Base-by-base conservation (phyloP, 1,140 invertebrate genomes). In the Homarus americanus region DNA sequence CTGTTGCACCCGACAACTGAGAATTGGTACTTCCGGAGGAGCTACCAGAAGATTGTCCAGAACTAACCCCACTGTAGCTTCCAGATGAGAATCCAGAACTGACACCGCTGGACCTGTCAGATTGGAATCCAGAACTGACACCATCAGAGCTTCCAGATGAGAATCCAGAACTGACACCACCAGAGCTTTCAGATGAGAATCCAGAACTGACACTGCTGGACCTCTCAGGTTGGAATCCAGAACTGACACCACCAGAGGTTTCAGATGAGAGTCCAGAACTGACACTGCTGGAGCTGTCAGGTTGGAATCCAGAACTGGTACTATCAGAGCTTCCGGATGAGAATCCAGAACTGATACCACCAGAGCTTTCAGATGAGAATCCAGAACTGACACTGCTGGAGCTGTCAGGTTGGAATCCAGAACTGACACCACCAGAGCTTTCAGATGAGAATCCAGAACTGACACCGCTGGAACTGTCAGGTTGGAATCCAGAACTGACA, bases 1-100 rank as follows among this genome's bases (percentile, higher is more conserved):
- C 58, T 4, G 58, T 20, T 12, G 1, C 24, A 63, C 58, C 24
- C 4, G 58, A 63, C 28, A 69, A 69, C 28, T 32, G 3, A 69
- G 76, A 28, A 24, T 20, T 32, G 15, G 76, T n/a, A 28, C 76
- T n/a, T 2, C 40, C 40, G 7, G 40, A n/a, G 76, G 76, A 28
- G 20, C 40, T 49, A 9, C 28, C 40, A 9, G 40, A 41, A 17
- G 76, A 44, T 2, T 44, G n/a, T 79, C n/a, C 63, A 32, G 63
- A 32, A 69, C n/a, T 32, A 28, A 9, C 9, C 9, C 5, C 63
- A 32, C 5, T 66, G 36, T 9, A 9, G 36, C 38, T 28, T 44
- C 7, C 44, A n/a, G 76, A 79, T 79, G 40, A 41, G 10, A 40
- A 76, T 76, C 75, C 41, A 34, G 72, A 73, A 38, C 72, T 32